These are phyloP conservation scores for Philereme transversata DNA, from an alignment of 2,888 invertebrate genomes.

Conservation along the genomic window DNA sequence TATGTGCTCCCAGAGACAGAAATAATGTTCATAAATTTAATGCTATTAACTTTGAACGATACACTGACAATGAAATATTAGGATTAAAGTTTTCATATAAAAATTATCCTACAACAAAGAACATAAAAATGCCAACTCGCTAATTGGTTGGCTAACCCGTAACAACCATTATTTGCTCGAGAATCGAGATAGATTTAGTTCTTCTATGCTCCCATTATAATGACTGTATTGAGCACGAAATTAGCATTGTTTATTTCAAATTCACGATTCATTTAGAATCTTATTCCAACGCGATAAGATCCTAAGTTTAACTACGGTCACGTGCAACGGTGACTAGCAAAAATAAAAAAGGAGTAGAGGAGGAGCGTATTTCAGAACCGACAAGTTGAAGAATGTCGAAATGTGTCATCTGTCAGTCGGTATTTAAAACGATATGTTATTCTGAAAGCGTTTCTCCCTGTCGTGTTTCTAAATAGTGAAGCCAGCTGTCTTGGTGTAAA, in stretches of 20 bases:
- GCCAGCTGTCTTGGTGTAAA: constrained; percentile 72
- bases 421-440: constrained; percentile 83
- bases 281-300: constrained; percentile 46
- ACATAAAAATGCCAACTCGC: constrained; percentile 33
- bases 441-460: constrained; percentile 66
- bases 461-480: constrained; percentile 74
- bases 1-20: constrained; percentile 61
- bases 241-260: constrained; percentile 31
- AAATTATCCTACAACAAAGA: constrained; percentile 35
- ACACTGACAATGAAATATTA: constrained; percentile 50
- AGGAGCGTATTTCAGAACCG: constrained; percentile 74
- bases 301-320: constrained; percentile 38
- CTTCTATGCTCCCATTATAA: constrained; percentile 69
- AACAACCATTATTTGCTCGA: constrained; percentile 60
- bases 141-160: constrained; percentile 58
- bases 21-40: constrained; percentile 68
- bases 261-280: constrained; percentile 39
- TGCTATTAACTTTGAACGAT: constrained; percentile 56
- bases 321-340: constrained; percentile 48
- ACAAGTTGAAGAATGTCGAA: constrained; percentile 83
- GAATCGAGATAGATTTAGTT: constrained; percentile 59
- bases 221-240: constrained; percentile 54
- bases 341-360: constrained; percentile 64
- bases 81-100: constrained; percentile 36
- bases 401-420: constrained; percentile 84